Evolutionary conservation across 2,888 invertebrate species (phyloP), one percentile per base, ranked within the genome.

Genomic region (Sympetrum striolatum): DNA sequence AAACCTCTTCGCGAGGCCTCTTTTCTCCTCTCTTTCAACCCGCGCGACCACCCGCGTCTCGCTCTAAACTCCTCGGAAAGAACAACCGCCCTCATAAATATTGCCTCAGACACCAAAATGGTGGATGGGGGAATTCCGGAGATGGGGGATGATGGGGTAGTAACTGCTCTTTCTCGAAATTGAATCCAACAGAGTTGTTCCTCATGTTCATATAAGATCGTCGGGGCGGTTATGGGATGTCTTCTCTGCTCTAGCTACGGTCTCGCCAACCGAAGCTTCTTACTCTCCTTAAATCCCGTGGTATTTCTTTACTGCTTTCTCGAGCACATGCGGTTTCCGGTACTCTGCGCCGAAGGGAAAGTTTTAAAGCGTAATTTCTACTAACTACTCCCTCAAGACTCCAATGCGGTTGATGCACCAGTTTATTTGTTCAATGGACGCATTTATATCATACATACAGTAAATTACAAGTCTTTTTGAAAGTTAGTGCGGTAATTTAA

Each of bases 31-130:
- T 53, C 81, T n/a, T 60, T 37, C 60, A 22, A 22, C 60, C 22
- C 86, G 12, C n/a, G 18, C 60, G 22, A n/a, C 18, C 18, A 53
- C 60, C 37, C 86, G 14, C 18, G 22, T n/a, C 44, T n/a, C n/a
- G 8, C 48, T 25, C 44, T 18, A 39, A 39, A 44, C 81, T 44
- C 81, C 31, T 15, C 53, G 35, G 10, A 35, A 60, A 58, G 81
- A 81, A 48, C 60, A 15, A 31, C 60, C 86, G 37, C 12, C 64
- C 60, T 86, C 86, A 86, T 86, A 86, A 86, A 86, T 86, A 86
- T 86, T 86, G 58, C 86, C 12, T 53, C 86, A 37, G 86, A 60
- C 60, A n/a, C 60, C 86, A 39, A 86, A 60, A 86, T 60, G 86
- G 86, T n/a, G 64, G 86, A 64, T 60, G 86, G 37, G 64, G 37